These are phyloP conservation scores for Conus ventricosus DNA, from an alignment of 1,140 invertebrate genomes.

Conservation along the genomic window DNA sequence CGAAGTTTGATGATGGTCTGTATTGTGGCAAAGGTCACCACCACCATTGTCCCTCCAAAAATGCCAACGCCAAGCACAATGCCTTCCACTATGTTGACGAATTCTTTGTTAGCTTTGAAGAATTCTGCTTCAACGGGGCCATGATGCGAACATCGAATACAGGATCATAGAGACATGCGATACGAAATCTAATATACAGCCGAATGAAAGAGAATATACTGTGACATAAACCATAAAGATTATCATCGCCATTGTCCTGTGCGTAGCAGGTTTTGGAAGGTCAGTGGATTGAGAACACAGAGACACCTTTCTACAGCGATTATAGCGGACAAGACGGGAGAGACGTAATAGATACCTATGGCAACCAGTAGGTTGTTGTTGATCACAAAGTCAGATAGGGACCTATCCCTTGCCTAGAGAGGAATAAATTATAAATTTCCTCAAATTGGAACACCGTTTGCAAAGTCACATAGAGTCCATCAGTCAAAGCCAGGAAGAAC, in stretches of 20 bases:
- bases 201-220: not conserved
- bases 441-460: not conserved
- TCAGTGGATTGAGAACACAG: not conserved
- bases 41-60: not conserved
- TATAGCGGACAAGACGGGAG: not conserved
- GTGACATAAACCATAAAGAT: not conserved
- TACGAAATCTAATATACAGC: not conserved
- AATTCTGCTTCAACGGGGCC: not conserved
- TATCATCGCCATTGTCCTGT: not conserved
- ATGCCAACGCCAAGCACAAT: not conserved
- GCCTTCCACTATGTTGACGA: not conserved
- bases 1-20: too few species aligned
- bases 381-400: not conserved
- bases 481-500: not conserved
- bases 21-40: too few species aligned
- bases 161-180: not conserved
- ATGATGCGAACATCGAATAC: too few species aligned
- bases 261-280: not conserved
- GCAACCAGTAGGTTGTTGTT: not conserved
- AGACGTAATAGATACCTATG: not conserved
- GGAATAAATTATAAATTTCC: not conserved
- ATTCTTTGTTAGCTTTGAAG: not conserved
- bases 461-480: not conserved
- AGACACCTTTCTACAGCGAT: slow-evolving; percentile 16
- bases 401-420: not conserved